A percentile compares a stretch with the other conserved stretches of the same genome.
These are phyloP conservation scores for Heptranchias perlo DNA, from an alignment of 2,113 vertebrate species.

Conservation along the genomic window DNA sequence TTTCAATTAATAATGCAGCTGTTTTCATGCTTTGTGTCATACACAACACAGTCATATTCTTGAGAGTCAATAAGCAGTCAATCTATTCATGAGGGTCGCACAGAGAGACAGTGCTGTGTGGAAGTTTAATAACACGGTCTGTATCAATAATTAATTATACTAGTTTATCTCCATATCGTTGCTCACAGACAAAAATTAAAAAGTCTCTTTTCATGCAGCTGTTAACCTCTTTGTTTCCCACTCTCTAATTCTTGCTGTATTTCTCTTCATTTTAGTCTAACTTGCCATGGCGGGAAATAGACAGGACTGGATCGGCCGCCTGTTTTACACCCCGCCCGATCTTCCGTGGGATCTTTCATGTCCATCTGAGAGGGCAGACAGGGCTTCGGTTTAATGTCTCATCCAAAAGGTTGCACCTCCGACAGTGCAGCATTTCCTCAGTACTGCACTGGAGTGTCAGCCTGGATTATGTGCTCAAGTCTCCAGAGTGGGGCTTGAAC, in stretches of 20 bases:
- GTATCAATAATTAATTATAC: conserved; percentile 29
- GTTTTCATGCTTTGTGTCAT: neutral
- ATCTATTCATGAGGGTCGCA: neutral
- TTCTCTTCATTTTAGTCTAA: neutral
- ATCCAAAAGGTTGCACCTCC: no score
- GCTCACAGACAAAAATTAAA: conserved; percentile 14
- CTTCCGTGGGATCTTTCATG: neutral
- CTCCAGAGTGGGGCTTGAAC: neutral
- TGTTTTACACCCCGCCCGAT: neutral
- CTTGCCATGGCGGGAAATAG: neutral
- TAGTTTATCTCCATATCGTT: neutral
- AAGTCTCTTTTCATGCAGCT: neutral
- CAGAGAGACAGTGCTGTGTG: neutral
- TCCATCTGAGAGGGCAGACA: neutral
- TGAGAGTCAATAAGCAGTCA: neutral
- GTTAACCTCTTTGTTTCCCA: neutral
- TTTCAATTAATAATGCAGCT: neutral
- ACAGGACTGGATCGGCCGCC: neutral
- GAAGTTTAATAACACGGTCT: conserved; percentile 6
- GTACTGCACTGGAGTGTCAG: neutral
- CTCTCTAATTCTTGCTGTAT: neutral
- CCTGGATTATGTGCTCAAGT: neutral
- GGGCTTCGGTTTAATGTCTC: neutral
- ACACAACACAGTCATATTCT: neutral
- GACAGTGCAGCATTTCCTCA: neutral